These are phyloP conservation scores for Cercopithecus hamlyni DNA, from an alignment of 2,797 vertebrate genomes.

Conservation along the genomic window DNA sequence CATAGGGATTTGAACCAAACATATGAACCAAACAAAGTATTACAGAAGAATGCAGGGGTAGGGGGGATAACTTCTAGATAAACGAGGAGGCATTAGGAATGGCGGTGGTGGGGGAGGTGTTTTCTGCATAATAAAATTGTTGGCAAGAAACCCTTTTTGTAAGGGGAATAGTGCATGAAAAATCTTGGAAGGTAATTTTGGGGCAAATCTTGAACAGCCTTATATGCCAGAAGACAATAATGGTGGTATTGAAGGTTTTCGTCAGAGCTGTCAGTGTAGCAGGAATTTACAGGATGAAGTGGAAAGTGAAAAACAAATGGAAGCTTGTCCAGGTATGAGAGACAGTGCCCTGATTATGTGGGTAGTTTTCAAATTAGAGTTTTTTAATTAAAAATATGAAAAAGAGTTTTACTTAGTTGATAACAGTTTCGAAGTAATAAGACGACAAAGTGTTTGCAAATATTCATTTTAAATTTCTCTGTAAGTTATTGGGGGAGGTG, in stretches of 20 bases:
- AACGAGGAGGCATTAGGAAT: not conserved
- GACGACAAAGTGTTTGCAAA: not conserved
- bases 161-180: not conserved
- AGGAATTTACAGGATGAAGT: not conserved
- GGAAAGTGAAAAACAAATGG: not conserved
- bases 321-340: not conserved
- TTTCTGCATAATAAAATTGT: not conserved
- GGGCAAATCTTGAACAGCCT: not conserved
- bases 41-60: not conserved
- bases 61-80: not conserved
- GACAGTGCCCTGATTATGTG: not conserved
- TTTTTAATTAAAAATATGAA: not conserved
- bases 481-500: not conserved
- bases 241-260: not conserved
- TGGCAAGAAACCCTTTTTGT: not conserved
- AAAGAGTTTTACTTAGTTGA: constrained; percentile 2
- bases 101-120: not conserved
- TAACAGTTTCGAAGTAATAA: not conserved
- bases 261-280: not conserved
- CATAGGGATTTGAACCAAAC: not conserved
- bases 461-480: constrained; percentile 43
- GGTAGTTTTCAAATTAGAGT: not conserved
- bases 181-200: not conserved
- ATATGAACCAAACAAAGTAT: not conserved
- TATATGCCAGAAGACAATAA: not conserved